phyloP scores from a whole-genome alignment of 37 sponge, comb jelly and placozoan species.

The Chondrilla cf. caribensis region DNA sequence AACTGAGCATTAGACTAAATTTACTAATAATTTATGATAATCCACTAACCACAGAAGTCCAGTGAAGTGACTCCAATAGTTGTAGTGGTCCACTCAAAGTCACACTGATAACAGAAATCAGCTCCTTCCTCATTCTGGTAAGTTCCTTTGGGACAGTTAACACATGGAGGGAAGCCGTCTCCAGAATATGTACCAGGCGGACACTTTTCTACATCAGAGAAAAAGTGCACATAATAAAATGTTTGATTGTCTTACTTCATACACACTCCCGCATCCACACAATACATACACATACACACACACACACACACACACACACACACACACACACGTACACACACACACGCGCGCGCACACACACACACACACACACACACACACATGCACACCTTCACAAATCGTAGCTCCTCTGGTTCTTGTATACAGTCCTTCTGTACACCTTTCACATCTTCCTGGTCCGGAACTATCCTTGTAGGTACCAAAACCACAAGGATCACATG shows the following conservation, averaged over 20 bases:
- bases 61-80: neutral
- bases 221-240: neutral
- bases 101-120: constrained; percentile 12
- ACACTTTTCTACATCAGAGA: neutral
- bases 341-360: no score
- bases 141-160: neutral
- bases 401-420: constrained; percentile 34
- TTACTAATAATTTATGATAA: constrained; percentile 7
- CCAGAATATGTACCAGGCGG: constrained; percentile 12
- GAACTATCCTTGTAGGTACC: neutral
- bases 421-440: neutral
- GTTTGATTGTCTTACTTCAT: no score
- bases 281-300: no score
- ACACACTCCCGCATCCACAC: no score
- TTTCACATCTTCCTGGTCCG: neutral
- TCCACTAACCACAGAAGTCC: constrained; percentile 1
- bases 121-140: constrained; percentile 5
- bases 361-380: no score
- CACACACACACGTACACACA: no score
- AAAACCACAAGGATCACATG: neutral
- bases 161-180: constrained; percentile 21
- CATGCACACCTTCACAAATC: constrained; percentile 15
- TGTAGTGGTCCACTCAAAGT: constrained; percentile 10
- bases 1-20: neutral
- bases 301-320: no score